Evolutionary conservation across 2,113 vertebrate genomes (phyloP).

Genomic region (Apodemus speciosus): DNA sequence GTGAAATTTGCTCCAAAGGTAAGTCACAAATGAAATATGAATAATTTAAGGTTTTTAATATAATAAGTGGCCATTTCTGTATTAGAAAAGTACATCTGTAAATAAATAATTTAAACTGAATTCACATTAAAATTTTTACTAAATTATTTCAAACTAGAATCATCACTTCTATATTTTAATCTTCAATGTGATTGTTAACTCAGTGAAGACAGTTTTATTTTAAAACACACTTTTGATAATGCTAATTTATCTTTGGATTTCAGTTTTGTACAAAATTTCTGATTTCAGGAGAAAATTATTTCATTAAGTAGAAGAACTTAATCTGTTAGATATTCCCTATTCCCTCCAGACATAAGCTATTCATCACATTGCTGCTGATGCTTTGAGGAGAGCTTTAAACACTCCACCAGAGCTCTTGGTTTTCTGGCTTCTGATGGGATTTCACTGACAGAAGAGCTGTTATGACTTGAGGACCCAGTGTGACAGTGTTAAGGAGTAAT

Average conservation of each 20-base stretch:
- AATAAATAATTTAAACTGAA: neutral
- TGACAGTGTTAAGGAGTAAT: neutral
- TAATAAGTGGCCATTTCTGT: neutral
- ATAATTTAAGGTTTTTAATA: neutral
- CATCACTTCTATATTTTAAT: neutral
- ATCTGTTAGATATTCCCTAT: neutral
- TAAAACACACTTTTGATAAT: neutral
- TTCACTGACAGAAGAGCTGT: neutral
- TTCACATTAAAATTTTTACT: neutral
- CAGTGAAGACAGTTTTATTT: neutral
- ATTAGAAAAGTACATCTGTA: neutral
- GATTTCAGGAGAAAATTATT: slow-evolving; percentile 6
- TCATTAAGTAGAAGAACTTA: slow-evolving; percentile 27
- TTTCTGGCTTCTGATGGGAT: neutral
- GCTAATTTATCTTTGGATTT: neutral
- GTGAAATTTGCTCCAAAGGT: neutral
- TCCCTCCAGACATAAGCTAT: neutral
- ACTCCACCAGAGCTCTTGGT: neutral
- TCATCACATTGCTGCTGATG: neutral
- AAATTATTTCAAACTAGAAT: neutral
- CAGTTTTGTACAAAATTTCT: neutral
- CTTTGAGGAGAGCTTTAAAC: neutral
- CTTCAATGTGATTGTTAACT: neutral
- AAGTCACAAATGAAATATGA: neutral
- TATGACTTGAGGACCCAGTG: no score